Evolutionary conservation across 2,797 vertebrate genomes (phyloP), one percentile per base, ranked within the genome.

Genomic region (Limnodromus scolopaceus): DNA sequence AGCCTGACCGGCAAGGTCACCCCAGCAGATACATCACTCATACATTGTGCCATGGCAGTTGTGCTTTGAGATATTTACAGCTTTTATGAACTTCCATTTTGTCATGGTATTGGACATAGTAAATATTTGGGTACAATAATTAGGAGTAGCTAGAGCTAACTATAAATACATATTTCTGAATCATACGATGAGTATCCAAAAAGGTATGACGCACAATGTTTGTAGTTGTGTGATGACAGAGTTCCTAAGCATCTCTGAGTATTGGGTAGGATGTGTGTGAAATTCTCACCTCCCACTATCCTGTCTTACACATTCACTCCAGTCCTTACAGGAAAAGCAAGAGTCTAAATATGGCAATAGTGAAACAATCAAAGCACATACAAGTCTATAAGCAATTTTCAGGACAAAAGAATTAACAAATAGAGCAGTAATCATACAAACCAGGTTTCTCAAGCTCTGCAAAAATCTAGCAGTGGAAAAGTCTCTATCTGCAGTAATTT

Each of bases 201-300:
- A 13, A 61, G 61, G 25, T 53, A 86, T 79, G 96, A 94, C 7
- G 9, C 15, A 43, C 16, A 10, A 39, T 48, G 74, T 64, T 82
- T 83, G 79, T 43, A 92, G 80, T 4, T 93, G 70, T 49, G 89
- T 0, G 11, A 43, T 96, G 94, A 90, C 90, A 93, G 51, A 63
- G 77, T 6, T 96, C 86, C 89, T 84, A 87, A 69, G 57, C 64
- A 41, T 14, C 75, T 57, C 85, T 41, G 46, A 66, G 53, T 15
- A 63, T 16, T 13, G 69, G 32, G 91, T 97, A 84, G 95, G 95
- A 87, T 30, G 72, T 22, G 78, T 92, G 88, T 87, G 92, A 93
- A 96, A 94, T 93, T 88, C 78, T 89, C 91, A 79, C 93, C 87
- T 96, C 96, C 86, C 63, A 95, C 96, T 65, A 84, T 78, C 84